These are phyloP conservation scores for Yoshiicerus persimilis DNA, from an alignment of 1,140 invertebrate species.

Conservation along the genomic window DNA sequence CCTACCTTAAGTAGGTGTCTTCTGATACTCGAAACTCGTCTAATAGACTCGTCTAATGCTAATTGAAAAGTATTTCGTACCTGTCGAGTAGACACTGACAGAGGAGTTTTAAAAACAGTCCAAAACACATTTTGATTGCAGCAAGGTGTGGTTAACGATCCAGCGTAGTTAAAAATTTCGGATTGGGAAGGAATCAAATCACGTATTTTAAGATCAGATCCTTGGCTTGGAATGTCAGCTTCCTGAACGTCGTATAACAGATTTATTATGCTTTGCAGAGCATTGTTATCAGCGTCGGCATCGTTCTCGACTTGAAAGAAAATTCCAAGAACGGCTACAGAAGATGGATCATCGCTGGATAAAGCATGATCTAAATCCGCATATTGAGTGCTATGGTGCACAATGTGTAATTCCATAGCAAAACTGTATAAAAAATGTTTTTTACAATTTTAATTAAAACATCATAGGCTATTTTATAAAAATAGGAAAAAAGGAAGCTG, in stretches of 20 bases:
- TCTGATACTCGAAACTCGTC: too few relatives aligned
- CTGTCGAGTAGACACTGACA: background rate
- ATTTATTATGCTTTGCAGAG: background rate
- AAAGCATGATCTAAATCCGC: background rate
- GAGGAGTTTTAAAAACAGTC: background rate
- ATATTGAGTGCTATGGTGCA: slow-evolving; percentile 6
- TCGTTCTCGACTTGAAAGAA: background rate
- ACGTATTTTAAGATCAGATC: background rate
- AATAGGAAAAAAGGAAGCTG: too few relatives aligned
- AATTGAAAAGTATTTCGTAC: background rate
- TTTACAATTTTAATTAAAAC: background rate
- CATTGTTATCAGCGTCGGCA: background rate
- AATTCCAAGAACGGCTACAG: slow-evolving; percentile 12
- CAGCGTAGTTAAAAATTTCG: background rate
- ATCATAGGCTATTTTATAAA: background rate
- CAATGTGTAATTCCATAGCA: background rate
- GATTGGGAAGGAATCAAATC: background rate
- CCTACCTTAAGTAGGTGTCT: too few relatives aligned
- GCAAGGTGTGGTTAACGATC: background rate
- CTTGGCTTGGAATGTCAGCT: background rate
- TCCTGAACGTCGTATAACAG: background rate
- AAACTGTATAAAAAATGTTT: background rate
- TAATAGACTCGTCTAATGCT: too few relatives aligned
- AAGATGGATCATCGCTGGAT: background rate
- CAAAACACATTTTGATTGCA: background rate